A percentile compares a stretch with the other conserved stretches of the same genome.
phyloP scores from a whole-genome alignment of 2,113 vertebrate species.

The Myotis lucifugus region DNA sequence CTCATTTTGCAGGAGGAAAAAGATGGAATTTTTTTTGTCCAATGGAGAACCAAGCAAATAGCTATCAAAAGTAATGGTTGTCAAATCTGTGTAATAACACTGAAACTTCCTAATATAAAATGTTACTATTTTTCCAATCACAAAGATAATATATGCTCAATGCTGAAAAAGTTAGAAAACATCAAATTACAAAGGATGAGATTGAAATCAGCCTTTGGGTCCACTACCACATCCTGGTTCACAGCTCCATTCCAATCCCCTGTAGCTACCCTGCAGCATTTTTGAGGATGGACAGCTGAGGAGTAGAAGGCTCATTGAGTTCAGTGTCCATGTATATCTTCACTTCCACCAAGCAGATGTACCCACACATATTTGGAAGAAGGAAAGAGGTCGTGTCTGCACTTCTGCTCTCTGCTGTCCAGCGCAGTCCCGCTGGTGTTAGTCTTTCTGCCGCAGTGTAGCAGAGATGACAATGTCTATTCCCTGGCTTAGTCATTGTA shows the following conservation, averaged over 20 bases:
- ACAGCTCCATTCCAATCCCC: background rate
- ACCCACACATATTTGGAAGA: background rate
- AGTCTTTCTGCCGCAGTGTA: background rate
- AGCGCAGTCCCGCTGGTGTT: background rate
- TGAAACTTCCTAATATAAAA: background rate
- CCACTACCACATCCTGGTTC: background rate
- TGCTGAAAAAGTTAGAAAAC: background rate
- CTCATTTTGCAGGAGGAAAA: background rate
- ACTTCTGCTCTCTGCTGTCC: background rate
- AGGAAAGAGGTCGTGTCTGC: background rate
- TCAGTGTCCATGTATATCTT: background rate
- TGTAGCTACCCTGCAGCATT: background rate
- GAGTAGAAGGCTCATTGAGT: background rate
- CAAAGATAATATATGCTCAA: background rate
- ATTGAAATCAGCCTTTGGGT: background rate
- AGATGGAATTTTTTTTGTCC: background rate
- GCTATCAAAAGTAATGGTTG: background rate
- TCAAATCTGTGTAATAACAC: background rate
- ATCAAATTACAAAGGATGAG: background rate
- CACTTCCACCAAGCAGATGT: background rate
- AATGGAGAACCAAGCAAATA: background rate
- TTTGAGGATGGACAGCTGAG: background rate
- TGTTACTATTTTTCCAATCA: background rate
- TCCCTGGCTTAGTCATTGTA: background rate
- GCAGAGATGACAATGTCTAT: background rate